Base-by-base conservation (phyloP, 2,888 invertebrate genomes). In the Acholoe squamosa region DNA sequence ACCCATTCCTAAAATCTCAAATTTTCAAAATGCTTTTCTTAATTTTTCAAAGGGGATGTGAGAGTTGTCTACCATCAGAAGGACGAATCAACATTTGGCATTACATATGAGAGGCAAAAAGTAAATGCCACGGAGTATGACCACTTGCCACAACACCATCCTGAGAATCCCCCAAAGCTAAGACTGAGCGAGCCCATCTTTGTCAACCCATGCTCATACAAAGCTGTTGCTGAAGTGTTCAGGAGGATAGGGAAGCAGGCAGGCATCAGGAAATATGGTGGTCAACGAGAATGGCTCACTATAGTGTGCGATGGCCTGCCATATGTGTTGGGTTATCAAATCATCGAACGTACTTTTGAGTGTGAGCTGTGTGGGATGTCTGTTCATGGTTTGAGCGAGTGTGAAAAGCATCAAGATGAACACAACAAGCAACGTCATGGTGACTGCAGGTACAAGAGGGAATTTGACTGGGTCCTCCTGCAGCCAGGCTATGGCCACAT, bases 271-370 rank as follows among this genome's bases (percentile, higher is more conserved):
- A 77, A 77, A 16, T 77, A 77, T 77, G 77, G 77, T 33, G 77
- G 77, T 3, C 19, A 31, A 19, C n/a, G 77, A 7, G 77, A 77
- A 77, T 77, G 77, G 77, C 19, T 77, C 1, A 77, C 19, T 14
- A 77, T 77, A 16, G 77, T 77, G 7, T 77, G 77, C 28, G 77
- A 77, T 77, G 77, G 77, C 19, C 33, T 77, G 19, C 77, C 77
- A 77, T 77, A 77, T 22, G 61, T 61, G 3, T 22, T 61, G 5
- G 61, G 61, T 3, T 61, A 61, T 14, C 61, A 61, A 22, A n/a
- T 61, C 5, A 61, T 14, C 19, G 61, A 61, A 22, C 19, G 61
- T 3, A 61, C 19, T 19, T 61, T 61, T 22, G 25, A n/a, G 19
- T 61, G 61, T 61, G 61, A 14, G 3, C 19, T 61, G 19, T 61